These are phyloP conservation scores for Troides oblongomaculatus DNA, from an alignment of 2,888 invertebrate species.

Conservation along the genomic window DNA sequence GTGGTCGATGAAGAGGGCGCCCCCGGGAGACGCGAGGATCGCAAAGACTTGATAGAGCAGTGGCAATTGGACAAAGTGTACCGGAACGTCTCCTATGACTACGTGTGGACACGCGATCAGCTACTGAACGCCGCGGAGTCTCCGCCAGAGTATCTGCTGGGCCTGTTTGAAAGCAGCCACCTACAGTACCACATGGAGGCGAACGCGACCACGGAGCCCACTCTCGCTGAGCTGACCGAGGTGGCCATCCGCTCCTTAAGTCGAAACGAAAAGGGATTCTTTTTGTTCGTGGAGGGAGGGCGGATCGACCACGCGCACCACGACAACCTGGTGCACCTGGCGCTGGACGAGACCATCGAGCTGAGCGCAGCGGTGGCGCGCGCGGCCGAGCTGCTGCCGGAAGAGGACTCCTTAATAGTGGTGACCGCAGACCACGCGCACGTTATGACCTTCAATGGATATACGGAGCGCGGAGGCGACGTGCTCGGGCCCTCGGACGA, in stretches of 20 bases:
- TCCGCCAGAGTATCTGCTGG: slow-evolving; percentile 82
- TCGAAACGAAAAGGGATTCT: slow-evolving; percentile 84
- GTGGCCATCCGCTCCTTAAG: slow-evolving; percentile 85
- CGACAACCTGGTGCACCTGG: slow-evolving; percentile 74
- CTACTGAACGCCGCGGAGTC: slow-evolving; percentile 60
- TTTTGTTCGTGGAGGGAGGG: slow-evolving; percentile 87
- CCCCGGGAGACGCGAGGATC: slow-evolving; percentile 76
- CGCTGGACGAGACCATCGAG: slow-evolving; percentile 85
- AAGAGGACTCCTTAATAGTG: slow-evolving; percentile 86
- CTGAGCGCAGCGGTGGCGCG: slow-evolving; percentile 80
- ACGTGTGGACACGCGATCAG: slow-evolving; percentile 81
- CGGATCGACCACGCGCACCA: slow-evolving; percentile 62
- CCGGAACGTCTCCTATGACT: slow-evolving; percentile 60
- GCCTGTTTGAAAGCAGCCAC: slow-evolving; percentile 82
- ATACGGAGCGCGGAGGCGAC: slow-evolving; percentile 77
- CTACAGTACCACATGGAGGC: slow-evolving; percentile 84
- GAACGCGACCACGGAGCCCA: slow-evolving; percentile 52
- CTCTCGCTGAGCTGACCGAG: slow-evolving; percentile 72
- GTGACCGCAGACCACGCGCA: slow-evolving; percentile 90
- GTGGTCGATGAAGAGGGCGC: slow-evolving; percentile 75
- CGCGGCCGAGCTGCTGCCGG: slow-evolving; percentile 62
- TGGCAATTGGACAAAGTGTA: slow-evolving; percentile 79
- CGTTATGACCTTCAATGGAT: slow-evolving; percentile 84
- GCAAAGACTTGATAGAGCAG: slow-evolving; percentile 82
- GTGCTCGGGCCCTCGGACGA: slow-evolving; percentile 63